Conservation (phyloP, 2,888 invertebrate genomes). For the Drepanosiphum platanoidis region DNA sequence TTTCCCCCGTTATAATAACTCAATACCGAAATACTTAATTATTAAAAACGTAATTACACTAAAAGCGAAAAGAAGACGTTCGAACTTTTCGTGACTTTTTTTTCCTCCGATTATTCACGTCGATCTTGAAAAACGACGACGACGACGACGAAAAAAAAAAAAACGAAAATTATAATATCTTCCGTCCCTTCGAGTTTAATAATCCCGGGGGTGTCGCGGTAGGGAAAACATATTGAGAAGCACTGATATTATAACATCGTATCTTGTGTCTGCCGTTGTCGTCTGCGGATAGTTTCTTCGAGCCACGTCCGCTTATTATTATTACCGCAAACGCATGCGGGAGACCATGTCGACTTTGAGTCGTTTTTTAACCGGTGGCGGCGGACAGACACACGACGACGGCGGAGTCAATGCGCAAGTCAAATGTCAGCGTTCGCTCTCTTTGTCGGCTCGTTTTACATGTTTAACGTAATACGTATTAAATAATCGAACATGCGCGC, state of each 20-base stretch:
- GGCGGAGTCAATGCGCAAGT: background rate
- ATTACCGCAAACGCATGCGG: background rate
- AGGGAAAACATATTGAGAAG: no score
- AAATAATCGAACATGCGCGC: conserved; percentile 4
- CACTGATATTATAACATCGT: background rate
- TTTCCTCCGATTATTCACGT: no score
- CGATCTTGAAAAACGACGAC: no score
- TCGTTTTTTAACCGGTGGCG: background rate
- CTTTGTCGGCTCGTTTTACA: conserved; percentile 43
- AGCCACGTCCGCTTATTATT: background rate
- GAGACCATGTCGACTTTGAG: conserved; percentile 9
- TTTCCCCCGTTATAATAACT: no score
- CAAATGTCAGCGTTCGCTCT: conserved; percentile 30
- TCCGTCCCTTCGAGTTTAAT: no score
- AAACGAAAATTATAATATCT: background rate
- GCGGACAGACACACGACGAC: no score
- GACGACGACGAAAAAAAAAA: no score
- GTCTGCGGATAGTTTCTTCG: background rate
- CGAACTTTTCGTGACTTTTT: no score
- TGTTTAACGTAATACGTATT: background rate
- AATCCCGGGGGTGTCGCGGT: no score
- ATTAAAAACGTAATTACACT: no score
- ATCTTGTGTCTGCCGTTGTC: background rate
- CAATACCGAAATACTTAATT: no score
- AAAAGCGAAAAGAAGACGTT: no score